These are phyloP conservation scores for Fragum sueziense DNA, from an alignment of 2,888 invertebrate genomes.

Conservation along the genomic window DNA sequence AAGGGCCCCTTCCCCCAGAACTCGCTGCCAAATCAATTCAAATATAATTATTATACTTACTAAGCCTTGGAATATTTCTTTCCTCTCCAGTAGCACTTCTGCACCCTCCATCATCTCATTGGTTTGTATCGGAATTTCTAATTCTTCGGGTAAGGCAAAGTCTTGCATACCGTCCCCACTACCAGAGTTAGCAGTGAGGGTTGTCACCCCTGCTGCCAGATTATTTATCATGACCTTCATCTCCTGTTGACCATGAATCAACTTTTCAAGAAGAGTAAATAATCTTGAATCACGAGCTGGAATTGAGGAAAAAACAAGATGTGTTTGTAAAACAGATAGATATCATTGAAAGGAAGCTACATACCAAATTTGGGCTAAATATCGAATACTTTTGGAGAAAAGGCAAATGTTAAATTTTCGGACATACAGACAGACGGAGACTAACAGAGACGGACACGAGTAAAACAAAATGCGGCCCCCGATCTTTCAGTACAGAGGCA, in stretches of 20 bases:
- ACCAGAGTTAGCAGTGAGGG: neutral
- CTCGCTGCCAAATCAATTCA: too few relatives aligned
- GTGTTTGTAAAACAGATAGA: too few relatives aligned
- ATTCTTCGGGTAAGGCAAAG: neutral
- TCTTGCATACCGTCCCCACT: neutral
- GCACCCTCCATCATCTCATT: neutral
- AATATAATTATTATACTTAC: slow-evolving; percentile 7
- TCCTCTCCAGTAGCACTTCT: neutral
- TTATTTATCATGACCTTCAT: neutral
- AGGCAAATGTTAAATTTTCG: too few relatives aligned
- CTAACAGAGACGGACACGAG: too few relatives aligned
- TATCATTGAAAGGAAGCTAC: too few relatives aligned
- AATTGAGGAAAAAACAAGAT: neutral
- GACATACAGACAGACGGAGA: too few relatives aligned
- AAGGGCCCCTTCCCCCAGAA: too few relatives aligned
- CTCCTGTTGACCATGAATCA: slow-evolving; percentile 2
- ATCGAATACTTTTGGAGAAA: too few relatives aligned
- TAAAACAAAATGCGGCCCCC: too few relatives aligned
- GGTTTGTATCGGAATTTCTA: neutral
- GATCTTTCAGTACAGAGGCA: too few relatives aligned
- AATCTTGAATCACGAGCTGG: neutral
- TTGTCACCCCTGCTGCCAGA: neutral
- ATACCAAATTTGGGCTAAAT: too few relatives aligned
- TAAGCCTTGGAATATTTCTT: neutral
- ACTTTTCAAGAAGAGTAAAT: slow-evolving; percentile 3